Evolutionary conservation across 2,888 invertebrate species (phyloP).

Genomic region (Drosophila neutralis): DNA sequence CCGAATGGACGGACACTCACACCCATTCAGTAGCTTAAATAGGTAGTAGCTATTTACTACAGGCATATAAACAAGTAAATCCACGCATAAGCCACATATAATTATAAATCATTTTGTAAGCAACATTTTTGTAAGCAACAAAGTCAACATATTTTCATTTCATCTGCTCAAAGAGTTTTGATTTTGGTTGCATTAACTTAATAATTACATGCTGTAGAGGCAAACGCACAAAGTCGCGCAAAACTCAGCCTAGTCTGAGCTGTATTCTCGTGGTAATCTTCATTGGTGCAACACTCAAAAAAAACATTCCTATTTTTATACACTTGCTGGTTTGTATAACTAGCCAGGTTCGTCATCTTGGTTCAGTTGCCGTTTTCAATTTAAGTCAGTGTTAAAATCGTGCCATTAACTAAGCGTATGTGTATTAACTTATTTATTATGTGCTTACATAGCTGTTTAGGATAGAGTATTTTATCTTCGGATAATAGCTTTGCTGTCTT

Average conservation of each 20-base stretch:
- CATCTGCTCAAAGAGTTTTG: slow-evolving; percentile 23
- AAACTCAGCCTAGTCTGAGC: slow-evolving; percentile 34
- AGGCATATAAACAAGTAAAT: slow-evolving; percentile 8
- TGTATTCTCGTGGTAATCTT: slow-evolving; percentile 23
- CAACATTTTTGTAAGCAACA: slow-evolving; percentile 50
- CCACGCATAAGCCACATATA: slow-evolving; percentile 15
- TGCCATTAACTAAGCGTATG: not conserved
- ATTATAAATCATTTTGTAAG: slow-evolving; percentile 50
- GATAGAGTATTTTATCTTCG: slow-evolving; percentile 17
- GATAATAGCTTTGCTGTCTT: slow-evolving; percentile 1
- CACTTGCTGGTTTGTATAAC: slow-evolving; percentile 25
- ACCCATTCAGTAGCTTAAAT: slow-evolving; percentile 39
- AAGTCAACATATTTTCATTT: slow-evolving; percentile 10
- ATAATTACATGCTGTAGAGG: slow-evolving; percentile 12
- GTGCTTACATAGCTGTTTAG: not conserved
- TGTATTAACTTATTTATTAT: not conserved
- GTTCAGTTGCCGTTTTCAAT: not conserved
- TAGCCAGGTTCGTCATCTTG: not conserved
- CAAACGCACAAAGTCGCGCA: slow-evolving; percentile 47
- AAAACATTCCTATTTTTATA: slow-evolving; percentile 57
- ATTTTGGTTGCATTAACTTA: slow-evolving; percentile 29
- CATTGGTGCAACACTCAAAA: slow-evolving; percentile 23
- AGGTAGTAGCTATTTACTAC: slow-evolving; percentile 3
- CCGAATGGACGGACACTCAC: slow-evolving; percentile 13
- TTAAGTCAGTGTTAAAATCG: not conserved